phyloP scores from a whole-genome alignment of 1,140 invertebrate genomes.

The Drosophila kohkoa region DNA sequence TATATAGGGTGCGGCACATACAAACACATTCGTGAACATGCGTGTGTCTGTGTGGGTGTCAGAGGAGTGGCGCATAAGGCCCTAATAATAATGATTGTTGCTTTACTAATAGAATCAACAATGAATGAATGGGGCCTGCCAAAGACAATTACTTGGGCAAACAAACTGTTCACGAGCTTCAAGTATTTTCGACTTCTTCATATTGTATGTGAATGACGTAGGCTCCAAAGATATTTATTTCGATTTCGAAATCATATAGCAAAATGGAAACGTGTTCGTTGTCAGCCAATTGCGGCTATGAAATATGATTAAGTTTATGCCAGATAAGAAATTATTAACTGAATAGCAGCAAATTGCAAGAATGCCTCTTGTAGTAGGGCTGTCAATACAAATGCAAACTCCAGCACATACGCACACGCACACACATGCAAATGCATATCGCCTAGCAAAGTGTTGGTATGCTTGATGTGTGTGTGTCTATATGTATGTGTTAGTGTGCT shows the following conservation, averaged over 20 bases:
- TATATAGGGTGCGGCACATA: constrained; percentile 38
- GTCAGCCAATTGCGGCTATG: constrained; percentile 65
- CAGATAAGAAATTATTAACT: constrained; percentile 61
- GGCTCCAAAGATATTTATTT: constrained; percentile 45
- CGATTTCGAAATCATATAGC: constrained; percentile 54
- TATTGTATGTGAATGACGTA: constrained; percentile 64
- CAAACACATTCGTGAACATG: background rate
- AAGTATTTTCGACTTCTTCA: constrained; percentile 50
- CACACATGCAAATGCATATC: background rate
- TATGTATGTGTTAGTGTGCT: constrained; percentile 21
- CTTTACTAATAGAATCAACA: constrained; percentile 73
- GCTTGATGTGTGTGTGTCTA: background rate
- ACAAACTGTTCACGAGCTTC: constrained; percentile 45
- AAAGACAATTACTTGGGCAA: constrained; percentile 71
- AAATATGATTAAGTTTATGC: constrained; percentile 65
- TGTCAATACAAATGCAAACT: constrained; percentile 38
- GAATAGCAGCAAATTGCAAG: constrained; percentile 32
- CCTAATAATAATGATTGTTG: constrained; percentile 37
- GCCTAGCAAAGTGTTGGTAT: background rate
- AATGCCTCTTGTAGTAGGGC: constrained; percentile 28
- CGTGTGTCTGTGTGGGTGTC: constrained; percentile 30
- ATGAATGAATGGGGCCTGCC: constrained; percentile 23
- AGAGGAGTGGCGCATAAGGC: constrained; percentile 35
- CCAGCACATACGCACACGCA: constrained; percentile 13
- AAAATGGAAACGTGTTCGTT: constrained; percentile 25